Conservation (phyloP, 2,888 invertebrate genomes). For the Catocala nupta region DNA sequence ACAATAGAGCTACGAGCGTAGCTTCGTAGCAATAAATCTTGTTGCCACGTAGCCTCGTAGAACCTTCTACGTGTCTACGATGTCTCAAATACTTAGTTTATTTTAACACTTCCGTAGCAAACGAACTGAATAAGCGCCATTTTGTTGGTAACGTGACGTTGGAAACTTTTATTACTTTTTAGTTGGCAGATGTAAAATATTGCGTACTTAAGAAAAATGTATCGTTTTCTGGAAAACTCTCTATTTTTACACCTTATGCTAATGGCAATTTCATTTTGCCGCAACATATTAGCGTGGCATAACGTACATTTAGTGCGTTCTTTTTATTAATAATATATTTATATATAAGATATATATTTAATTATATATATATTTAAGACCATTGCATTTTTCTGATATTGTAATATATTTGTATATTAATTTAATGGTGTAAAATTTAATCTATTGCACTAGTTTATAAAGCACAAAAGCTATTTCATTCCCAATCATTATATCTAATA, state of each 20-base stretch:
- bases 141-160: constrained; percentile 37
- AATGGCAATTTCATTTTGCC: neutral
- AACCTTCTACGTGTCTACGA: constrained; percentile 50
- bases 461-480: no score
- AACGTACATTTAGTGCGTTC: neutral
- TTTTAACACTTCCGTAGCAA: constrained; percentile 45
- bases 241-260: neutral
- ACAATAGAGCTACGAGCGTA: constrained; percentile 54
- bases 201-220: constrained; percentile 9
- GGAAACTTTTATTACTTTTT: constrained; percentile 34
- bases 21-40: constrained; percentile 68
- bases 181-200: constrained; percentile 13
- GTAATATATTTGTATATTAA: no score
- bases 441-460: no score
- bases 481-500: no score
- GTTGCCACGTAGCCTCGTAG: constrained; percentile 59
- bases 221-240: neutral
- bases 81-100: constrained; percentile 53
- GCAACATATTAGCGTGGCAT: neutral
- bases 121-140: constrained; percentile 37
- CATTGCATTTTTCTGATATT: no score
- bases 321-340: neutral
- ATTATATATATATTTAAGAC: no score
- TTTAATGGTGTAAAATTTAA: no score
- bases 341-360: no score